Percentiles rank a stretch among this genome's conserved stretches.
Conservation (phyloP, 2,888 invertebrate species). For the Craniophora ligustri region DNA sequence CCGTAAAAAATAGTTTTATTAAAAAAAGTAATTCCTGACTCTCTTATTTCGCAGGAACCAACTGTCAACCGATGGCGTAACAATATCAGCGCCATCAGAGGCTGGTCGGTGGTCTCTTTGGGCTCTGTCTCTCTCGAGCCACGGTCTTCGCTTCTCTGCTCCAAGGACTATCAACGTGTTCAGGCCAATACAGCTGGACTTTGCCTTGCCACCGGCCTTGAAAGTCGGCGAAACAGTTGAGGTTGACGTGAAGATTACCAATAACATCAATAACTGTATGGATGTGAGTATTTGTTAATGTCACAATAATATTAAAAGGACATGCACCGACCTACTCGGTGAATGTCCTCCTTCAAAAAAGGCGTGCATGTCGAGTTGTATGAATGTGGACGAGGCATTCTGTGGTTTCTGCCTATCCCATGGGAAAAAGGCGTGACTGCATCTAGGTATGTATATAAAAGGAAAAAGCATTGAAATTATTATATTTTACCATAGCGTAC, state of each 20-base stretch:
- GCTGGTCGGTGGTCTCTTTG: constrained; percentile 91
- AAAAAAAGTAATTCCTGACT: too few relatives aligned
- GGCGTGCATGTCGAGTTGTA: too few relatives aligned
- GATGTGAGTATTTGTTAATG: constrained; percentile 90
- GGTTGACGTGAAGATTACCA: constrained; percentile 91
- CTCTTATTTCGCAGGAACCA: constrained; percentile 78
- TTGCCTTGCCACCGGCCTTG: constrained; percentile 88
- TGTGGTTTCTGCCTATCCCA: too few relatives aligned
- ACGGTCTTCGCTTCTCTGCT: constrained; percentile 87
- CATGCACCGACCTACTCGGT: too few relatives aligned
- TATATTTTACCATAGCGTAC: too few relatives aligned
- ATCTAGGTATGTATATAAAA: too few relatives aligned
- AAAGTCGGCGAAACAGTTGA: constrained; percentile 90
- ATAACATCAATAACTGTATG: constrained; percentile 91
- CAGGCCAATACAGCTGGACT: constrained; percentile 90
- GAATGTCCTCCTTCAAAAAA: too few relatives aligned
- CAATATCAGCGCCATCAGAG: constrained; percentile 89
- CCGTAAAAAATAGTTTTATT: too few relatives aligned
- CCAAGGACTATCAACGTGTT: constrained; percentile 89
- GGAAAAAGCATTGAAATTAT: too few relatives aligned
- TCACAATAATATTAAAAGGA: too few relatives aligned
- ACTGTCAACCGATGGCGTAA: constrained; percentile 88
- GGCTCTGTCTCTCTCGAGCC: constrained; percentile 88
- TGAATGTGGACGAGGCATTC: too few relatives aligned
- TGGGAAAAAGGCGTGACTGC: too few relatives aligned